Percentiles rank a stretch among this genome's conserved stretches.
These are phyloP conservation scores for Dicrurus megarhynchus DNA, from an alignment of 2,113 vertebrate genomes.

Conservation along the genomic window DNA sequence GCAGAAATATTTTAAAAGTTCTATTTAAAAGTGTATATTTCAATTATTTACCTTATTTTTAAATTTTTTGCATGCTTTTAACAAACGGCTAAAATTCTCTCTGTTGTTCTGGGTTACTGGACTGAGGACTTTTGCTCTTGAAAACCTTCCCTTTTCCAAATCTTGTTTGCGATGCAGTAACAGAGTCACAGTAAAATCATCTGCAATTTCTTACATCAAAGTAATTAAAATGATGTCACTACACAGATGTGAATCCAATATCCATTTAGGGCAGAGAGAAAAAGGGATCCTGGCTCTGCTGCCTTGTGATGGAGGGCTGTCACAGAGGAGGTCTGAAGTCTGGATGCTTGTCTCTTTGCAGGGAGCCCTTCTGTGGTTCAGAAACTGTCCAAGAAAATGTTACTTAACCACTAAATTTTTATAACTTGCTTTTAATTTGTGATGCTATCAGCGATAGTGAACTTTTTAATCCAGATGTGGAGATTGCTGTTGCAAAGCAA, in stretches of 20 bases:
- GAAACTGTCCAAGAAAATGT: conserved; percentile 12
- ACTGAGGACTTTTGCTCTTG: background rate
- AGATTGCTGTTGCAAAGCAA: background rate
- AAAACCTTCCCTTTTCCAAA: background rate
- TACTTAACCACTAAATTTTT: background rate
- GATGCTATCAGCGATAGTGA: background rate
- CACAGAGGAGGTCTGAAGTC: background rate
- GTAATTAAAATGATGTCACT: background rate
- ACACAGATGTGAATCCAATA: background rate
- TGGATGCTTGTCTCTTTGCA: background rate
- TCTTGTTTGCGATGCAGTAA: background rate
- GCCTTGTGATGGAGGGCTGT: background rate
- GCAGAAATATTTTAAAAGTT: background rate
- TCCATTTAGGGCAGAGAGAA: background rate
- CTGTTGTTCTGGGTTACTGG: background rate
- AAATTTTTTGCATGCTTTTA: background rate
- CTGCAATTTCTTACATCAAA: background rate
- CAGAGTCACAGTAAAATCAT: background rate
- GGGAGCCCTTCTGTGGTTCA: background rate
- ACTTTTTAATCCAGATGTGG: background rate
- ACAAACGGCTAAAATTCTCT: background rate
- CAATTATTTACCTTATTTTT: background rate
- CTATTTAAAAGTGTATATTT: background rate
- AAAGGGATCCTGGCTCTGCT: background rate
- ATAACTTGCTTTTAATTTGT: background rate